Conservation (phyloP, 2,797 vertebrate genomes). For the Florisuga fusca region DNA sequence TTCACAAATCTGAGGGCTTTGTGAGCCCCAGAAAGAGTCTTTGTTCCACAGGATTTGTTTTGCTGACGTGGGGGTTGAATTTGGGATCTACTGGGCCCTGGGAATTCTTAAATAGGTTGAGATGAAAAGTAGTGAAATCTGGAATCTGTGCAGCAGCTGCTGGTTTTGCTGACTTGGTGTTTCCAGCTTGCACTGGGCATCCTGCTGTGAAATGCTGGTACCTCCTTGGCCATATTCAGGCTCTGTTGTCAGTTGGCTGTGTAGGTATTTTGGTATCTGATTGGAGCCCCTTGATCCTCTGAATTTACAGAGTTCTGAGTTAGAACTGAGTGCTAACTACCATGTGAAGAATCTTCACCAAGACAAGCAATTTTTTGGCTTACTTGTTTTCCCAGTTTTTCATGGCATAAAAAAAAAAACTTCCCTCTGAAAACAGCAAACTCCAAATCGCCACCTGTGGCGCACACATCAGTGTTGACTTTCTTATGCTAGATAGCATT, state of each 20-base stretch:
- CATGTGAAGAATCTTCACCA: neutral
- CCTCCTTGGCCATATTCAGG: neutral
- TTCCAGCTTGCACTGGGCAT: neutral
- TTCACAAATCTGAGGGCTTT: neutral
- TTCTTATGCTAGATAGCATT: neutral
- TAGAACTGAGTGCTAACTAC: neutral
- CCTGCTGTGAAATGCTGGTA: neutral
- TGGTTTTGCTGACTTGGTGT: neutral
- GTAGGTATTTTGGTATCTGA: rapidly evolving
- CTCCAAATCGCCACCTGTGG: neutral
- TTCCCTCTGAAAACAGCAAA: neutral
- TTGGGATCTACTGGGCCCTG: neutral
- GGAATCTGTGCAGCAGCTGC: neutral
- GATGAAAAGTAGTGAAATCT: neutral
- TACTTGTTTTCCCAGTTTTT: neutral
- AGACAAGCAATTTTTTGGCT: neutral
- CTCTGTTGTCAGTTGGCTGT: rapidly evolving
- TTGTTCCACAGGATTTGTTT: neutral
- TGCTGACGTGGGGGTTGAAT: neutral
- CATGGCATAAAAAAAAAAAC: neutral
- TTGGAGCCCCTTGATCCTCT: neutral
- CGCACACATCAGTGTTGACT: neutral
- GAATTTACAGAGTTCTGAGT: neutral
- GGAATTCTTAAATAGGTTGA: neutral
- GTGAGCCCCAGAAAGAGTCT: neutral